Evolutionary conservation across 2,113 vertebrate genomes (phyloP).

Genomic region (Cettia cetti): DNA sequence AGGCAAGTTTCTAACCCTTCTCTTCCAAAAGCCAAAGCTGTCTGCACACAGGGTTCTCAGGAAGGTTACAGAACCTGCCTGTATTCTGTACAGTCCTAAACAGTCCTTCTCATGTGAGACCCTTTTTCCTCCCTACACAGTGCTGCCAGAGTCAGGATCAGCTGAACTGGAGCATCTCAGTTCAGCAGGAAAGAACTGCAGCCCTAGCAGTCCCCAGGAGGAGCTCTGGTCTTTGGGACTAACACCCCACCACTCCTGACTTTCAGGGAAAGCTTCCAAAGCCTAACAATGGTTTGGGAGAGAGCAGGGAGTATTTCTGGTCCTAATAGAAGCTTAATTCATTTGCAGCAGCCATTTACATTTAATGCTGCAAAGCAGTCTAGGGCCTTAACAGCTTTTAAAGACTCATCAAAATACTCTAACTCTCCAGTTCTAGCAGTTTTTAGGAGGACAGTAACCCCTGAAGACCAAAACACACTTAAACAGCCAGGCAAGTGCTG

Average conservation of each 20-base stretch:
- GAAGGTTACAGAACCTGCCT: background rate
- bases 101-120: background rate
- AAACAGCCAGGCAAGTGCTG: background rate
- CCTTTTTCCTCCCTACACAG: background rate
- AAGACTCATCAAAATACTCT: background rate
- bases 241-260: background rate
- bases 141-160: background rate
- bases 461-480: background rate
- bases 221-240: background rate
- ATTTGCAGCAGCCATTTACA: background rate
- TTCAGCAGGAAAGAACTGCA: background rate
- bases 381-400: background rate
- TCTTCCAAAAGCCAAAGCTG: background rate
- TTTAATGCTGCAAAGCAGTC: background rate
- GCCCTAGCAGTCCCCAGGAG: background rate
- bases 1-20: background rate
- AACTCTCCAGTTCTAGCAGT: background rate
- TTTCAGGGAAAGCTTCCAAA: constrained; percentile 4
- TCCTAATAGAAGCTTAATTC: background rate
- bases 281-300: background rate
- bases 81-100: background rate
- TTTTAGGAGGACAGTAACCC: background rate
- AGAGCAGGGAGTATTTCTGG: background rate
- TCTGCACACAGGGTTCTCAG: background rate
- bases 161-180: background rate